These are phyloP conservation scores for Diaperis boleti DNA, from an alignment of 2,888 invertebrate species.

Conservation along the genomic window DNA sequence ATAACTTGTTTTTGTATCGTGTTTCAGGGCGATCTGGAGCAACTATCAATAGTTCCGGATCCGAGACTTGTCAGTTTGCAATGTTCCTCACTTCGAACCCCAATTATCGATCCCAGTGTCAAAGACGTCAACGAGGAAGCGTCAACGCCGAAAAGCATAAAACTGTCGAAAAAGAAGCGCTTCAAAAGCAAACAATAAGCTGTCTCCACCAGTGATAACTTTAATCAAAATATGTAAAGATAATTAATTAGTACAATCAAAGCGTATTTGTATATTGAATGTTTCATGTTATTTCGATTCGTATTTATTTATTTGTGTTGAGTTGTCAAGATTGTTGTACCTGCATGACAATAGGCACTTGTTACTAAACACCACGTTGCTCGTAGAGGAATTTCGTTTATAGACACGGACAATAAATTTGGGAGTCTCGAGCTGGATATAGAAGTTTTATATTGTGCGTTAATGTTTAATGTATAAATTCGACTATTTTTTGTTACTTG, in stretches of 20 bases:
- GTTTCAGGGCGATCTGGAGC: slow-evolving; percentile 77
- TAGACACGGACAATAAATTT: slow-evolving; percentile 52
- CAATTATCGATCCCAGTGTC: slow-evolving; percentile 64
- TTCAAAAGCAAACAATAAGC: slow-evolving; percentile 25
- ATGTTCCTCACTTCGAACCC: slow-evolving; percentile 67
- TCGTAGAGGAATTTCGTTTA: slow-evolving; percentile 36
- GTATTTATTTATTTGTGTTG: slow-evolving; percentile 23
- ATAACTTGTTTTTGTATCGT: slow-evolving; percentile 1
- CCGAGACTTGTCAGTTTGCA: slow-evolving; percentile 74
- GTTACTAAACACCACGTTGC: slow-evolving; percentile 52
- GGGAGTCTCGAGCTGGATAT: slow-evolving; percentile 11
- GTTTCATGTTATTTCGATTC: slow-evolving; percentile 37
- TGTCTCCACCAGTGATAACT: slow-evolving; percentile 13
- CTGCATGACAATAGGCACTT: slow-evolving; percentile 63
- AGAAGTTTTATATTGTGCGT: slow-evolving; percentile 33
- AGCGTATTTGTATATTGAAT: slow-evolving; percentile 37
- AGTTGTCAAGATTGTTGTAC: slow-evolving; percentile 52
- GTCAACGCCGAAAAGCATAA: slow-evolving; percentile 37
- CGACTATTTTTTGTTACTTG: slow-evolving; percentile 24
- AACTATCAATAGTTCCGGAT: slow-evolving; percentile 74
- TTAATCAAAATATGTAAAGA: slow-evolving; percentile 14
- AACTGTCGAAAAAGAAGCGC: slow-evolving; percentile 32
- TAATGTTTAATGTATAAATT: slow-evolving; percentile 15
- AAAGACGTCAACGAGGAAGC: slow-evolving; percentile 50
- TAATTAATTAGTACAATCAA: slow-evolving; percentile 41